Evolutionary conservation across 1,140 invertebrate genomes (phyloP).

Genomic region (Pectinophora gossypiella): DNA sequence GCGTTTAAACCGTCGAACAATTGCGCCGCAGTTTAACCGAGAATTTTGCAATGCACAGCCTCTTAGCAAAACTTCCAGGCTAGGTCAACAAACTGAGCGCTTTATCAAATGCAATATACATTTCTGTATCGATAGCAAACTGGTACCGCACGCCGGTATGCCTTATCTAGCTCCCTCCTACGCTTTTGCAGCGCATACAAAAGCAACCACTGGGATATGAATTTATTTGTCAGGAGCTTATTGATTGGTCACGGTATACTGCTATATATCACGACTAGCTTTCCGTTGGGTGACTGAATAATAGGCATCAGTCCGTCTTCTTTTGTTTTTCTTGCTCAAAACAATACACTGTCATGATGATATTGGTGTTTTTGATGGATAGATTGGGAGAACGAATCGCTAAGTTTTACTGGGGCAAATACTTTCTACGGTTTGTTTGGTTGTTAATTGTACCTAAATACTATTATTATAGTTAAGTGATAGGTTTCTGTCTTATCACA

Average conservation of each 20-base stretch:
- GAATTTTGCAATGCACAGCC: neutral
- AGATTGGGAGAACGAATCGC: neutral
- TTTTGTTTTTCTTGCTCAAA: neutral
- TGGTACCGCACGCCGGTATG: constrained; percentile 44
- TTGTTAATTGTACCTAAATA: no score
- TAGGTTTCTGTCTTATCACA: no score
- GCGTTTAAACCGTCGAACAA: neutral
- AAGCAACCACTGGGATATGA: constrained; percentile 1
- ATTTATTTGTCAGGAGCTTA: constrained; percentile 3
- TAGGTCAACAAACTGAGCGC: constrained; percentile 40
- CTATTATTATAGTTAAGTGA: no score
- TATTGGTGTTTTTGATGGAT: neutral
- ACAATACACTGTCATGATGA: neutral
- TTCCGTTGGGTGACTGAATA: neutral
- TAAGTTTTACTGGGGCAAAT: no score
- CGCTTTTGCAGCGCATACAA: constrained; percentile 41
- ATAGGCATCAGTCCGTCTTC: neutral
- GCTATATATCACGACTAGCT: neutral
- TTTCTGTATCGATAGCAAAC: constrained; percentile 49
- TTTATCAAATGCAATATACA: constrained; percentile 40
- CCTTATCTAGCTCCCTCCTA: constrained; percentile 51
- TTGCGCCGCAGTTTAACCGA: neutral
- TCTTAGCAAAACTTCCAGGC: neutral
- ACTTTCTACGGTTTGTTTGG: no score
- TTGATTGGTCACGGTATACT: neutral